phyloP scores from a whole-genome alignment of 2,888 invertebrate species.

The Matsumyia berberina region DNA sequence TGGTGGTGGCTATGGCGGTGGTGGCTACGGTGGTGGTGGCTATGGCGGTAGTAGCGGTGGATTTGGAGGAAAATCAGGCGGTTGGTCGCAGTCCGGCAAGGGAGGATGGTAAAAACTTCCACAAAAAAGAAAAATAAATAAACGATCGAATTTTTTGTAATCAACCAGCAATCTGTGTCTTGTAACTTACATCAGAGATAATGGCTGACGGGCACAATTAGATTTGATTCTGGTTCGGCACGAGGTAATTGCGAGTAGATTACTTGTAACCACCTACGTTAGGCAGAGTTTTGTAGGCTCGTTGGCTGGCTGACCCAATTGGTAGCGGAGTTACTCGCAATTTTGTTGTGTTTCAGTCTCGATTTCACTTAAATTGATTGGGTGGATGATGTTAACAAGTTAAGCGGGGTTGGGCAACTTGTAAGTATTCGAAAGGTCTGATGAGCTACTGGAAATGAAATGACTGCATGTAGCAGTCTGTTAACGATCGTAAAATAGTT shows the following conservation, averaged over 20 bases:
- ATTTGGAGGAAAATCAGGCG: constrained; percentile 60
- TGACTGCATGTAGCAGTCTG: too few species aligned
- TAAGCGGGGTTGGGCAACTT: too few species aligned
- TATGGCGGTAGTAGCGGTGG: constrained; percentile 57
- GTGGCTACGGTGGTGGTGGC: constrained; percentile 70
- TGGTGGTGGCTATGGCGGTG: constrained; percentile 70
- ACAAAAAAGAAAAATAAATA: constrained; percentile 1
- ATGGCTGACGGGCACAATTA: constrained; percentile 24
- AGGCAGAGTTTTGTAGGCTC: background rate
- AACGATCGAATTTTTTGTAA: constrained; percentile 12
- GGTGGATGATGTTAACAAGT: background rate
- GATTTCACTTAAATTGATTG: background rate
- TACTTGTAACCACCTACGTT: constrained; percentile 18
- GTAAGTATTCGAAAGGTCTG: too few species aligned
- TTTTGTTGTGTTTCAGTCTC: background rate
- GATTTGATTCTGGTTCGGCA: constrained; percentile 12
- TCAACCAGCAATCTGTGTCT: constrained; percentile 22
- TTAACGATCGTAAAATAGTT: too few species aligned
- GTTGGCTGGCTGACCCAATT: constrained; percentile 33
- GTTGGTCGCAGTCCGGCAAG: constrained; percentile 63
- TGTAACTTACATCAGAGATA: constrained; percentile 29
- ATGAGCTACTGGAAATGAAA: too few species aligned
- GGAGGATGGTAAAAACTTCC: constrained; percentile 50
- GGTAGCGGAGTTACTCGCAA: background rate
- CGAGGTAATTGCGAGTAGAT: constrained; percentile 22